Base-by-base conservation (phyloP, 2,113 vertebrate genomes). In the Pelobates fuscus region DNA sequence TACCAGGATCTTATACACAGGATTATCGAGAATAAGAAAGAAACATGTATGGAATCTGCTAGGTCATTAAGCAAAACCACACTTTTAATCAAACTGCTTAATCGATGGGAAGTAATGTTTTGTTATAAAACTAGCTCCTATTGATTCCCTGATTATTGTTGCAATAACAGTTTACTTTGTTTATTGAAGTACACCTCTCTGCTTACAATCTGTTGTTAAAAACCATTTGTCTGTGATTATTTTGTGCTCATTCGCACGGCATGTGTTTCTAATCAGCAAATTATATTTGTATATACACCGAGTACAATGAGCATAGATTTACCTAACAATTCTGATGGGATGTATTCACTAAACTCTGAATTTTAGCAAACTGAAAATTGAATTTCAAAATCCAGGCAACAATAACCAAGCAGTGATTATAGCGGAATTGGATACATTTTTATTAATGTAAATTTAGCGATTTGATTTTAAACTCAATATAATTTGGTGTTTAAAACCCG, bases 61-160 rank as follows among this genome's bases (percentile, higher is more conserved):
- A 10, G 32, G 10, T 37, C 32, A 6, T 37, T 37, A 6, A 37
- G 10, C 10, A 67, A 77, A 82, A 80, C 59, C 80, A 81, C 85
- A 70, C 77, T 84, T 81, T 82, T 71, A 85, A 83, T 60, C 84
- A 68, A 84, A 84, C 68, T 70, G 63, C 32, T 70, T 79, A 76
- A 79, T 86, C 81, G 67, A 78, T 85, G 80, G 75, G 81, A 79
- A 64, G 78, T 82, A 84, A 77, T 78, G 77, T 84, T 87, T 84
- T 82, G 67, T 78, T 74, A 77, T 78, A 79, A 85, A 85, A 52
- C 59, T 17, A 21, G 32, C 79, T 82, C 58, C 20, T 80, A 75
- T 81, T 81, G 71, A 82, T 84, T 85, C 67, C 57, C 5, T 78
- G 43, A 67, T 41, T 24, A 77, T 73, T 84, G 78, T 74, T 80